A percentile compares a stretch with the other conserved stretches of the same genome.
Evolutionary conservation across 2,797 vertebrate genomes (phyloP).

Genomic region (Allobates femoralis): DNA sequence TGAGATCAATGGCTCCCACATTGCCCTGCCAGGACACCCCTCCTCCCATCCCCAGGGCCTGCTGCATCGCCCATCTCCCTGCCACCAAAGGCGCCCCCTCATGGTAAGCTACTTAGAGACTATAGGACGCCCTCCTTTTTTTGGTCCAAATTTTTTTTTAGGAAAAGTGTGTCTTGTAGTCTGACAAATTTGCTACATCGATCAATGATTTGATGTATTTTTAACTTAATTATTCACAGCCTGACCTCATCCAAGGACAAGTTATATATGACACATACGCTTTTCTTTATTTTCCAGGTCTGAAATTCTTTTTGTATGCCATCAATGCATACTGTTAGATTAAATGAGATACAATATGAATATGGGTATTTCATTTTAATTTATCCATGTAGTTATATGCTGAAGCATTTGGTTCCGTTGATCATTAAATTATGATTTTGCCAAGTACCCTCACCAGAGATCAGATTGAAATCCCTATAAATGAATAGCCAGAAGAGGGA

Average conservation of each 20-base stretch:
- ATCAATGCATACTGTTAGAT: slow-evolving; percentile 13
- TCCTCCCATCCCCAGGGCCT: too few relatives aligned
- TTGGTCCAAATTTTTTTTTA: too few relatives aligned
- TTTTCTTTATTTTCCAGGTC: background rate
- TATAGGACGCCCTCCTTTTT: too few relatives aligned
- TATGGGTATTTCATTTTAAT: background rate
- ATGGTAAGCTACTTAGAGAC: too few relatives aligned
- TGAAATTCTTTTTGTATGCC: background rate
- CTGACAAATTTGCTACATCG: too few relatives aligned
- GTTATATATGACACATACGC: background rate
- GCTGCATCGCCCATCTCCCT: too few relatives aligned
- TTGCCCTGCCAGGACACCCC: too few relatives aligned
- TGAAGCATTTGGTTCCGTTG: background rate
- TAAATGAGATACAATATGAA: slow-evolving; percentile 17
- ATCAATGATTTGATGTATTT: slow-evolving; percentile 8
- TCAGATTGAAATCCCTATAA: slow-evolving; percentile 21
- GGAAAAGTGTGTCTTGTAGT: too few relatives aligned
- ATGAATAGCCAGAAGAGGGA: slow-evolving; percentile 44
- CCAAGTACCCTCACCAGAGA: slow-evolving; percentile 9
- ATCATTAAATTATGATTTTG: slow-evolving; percentile 26
- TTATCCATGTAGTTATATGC: slow-evolving; percentile 7
- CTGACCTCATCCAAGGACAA: background rate
- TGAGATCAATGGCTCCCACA: too few relatives aligned
- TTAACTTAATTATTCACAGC: slow-evolving; percentile 5
- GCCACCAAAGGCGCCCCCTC: too few relatives aligned